Base-by-base conservation (phyloP, 2,113 vertebrate species). In the Neogale vison region DNA sequence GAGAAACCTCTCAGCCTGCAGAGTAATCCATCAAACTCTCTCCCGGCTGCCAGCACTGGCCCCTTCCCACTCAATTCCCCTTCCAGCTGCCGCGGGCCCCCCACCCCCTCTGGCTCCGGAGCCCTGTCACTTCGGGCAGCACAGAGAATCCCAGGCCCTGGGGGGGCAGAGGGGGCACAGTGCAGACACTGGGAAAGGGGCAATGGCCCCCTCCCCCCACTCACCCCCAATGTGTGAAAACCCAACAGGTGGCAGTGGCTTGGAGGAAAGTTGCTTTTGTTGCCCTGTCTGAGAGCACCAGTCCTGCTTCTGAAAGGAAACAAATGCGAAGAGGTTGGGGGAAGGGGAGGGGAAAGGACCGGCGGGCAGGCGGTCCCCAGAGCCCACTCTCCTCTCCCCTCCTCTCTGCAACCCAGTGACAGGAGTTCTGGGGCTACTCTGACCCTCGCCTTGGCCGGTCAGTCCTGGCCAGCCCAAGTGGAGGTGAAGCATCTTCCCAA, bases 11-110 rank as follows among this genome's bases (percentile, higher is more conserved):
- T 98, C 95, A 90, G 98, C 98, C 98, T 0, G 76, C 97, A 95
- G 98, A 98, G 99, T 98, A 99, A 99, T 99, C 98, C 98, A 99
- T 99, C 99, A 99, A 99, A 98, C 98, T 98, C 98, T 96, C 98
- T 97, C 91, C 97, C 31, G 97, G 98, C 98, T 98, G 98, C 98
- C 95, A n/a, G 97, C 93, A 24, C 97, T 13, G 80, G 98, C 98
- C 98, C 98, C 98, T 98, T 98, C 96, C 94, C 93, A 88, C 98
- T 98, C 96, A 93, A 81, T 92, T 90, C 96, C 91, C 96, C 98
- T 97, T 98, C 98, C 99, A 99, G 98, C 99, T 99, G 98, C 98
- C 88, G 82, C 1, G 2, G 93, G 80, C 74, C 97, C 90, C 94
- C 93, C 81, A 36, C 90, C 92, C 95, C 81, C n/a, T 74, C 88